These are phyloP conservation scores for Otocyon megalotis DNA, from an alignment of 2,113 vertebrate species.

Conservation along the genomic window DNA sequence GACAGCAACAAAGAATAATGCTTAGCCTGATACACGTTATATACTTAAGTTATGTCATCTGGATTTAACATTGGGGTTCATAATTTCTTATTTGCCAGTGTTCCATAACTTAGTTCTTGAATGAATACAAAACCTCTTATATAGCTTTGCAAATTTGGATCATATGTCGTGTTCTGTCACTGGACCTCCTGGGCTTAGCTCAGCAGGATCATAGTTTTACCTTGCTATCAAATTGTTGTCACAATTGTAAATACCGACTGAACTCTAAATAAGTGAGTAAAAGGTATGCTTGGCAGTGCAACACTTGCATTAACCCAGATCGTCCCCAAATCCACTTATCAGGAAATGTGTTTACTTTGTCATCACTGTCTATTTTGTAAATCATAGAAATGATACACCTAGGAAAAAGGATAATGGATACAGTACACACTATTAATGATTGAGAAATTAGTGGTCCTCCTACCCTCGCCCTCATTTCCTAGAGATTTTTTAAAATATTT, in stretches of 20 bases:
- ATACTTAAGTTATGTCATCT: neutral
- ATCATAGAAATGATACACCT: neutral
- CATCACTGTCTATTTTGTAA: neutral
- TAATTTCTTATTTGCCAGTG: neutral
- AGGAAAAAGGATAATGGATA: neutral
- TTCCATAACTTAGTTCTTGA: neutral
- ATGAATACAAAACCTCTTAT: neutral
- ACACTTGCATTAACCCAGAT: neutral
- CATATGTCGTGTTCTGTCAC: neutral
- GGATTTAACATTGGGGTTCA: neutral
- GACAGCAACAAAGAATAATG: slow-evolving; percentile 23
- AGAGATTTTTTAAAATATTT: neutral
- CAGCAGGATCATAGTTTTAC: slow-evolving; percentile 3
- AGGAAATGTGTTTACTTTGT: neutral
- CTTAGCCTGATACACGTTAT: neutral
- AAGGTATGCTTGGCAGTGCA: neutral
- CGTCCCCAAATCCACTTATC: neutral
- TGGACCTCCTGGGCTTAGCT: neutral
- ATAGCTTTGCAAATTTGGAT: slow-evolving; percentile 10
- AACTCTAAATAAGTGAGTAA: slow-evolving; percentile 9
- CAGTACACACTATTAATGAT: neutral
- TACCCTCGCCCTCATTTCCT: neutral
- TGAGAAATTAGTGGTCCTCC: neutral
- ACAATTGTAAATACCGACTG: neutral
- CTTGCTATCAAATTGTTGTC: neutral